Evolutionary conservation across 2,113 vertebrate species (phyloP), one percentile per base, ranked within the genome.

Genomic region (Mustelus asterias): DNA sequence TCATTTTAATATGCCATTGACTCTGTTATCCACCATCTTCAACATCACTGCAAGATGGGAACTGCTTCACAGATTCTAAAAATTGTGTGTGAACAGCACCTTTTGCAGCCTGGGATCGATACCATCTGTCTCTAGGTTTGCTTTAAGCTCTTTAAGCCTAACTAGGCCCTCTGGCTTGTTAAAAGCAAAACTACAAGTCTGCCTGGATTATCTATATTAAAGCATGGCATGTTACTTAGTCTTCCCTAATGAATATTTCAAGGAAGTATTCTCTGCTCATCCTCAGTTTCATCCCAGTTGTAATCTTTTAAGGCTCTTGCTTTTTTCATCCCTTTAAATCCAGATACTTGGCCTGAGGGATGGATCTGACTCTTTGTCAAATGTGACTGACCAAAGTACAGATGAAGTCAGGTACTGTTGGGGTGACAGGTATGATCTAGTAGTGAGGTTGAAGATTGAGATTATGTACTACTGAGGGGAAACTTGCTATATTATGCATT

Each of bases 41-140:
- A 88, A 10, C 22, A 88, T 54, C 16, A 54, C 20, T 24, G 44
- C 22, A 88, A 85, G 26, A 88, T 24, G 26, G 44, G 22, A 88
- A 88, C 44, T 88, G 85, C 85, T 54, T 88, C 22, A 24, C 44
- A 24, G 41, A 88, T 88, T 88, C 85, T 88, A 54, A 54, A 54
- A 54, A 29, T 54, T 54, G 41, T 88, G 85, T 26, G 44, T 76
- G 72, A 76, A 88, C 26, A 20, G 24, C 85, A 88, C 85, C 24
- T 22, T 26, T 48, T 54, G 85, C 41, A 88, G 41, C 44, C 85
- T 88, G 41, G 22, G 44, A 29, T 88, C 7, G 85, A 88, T 26
- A 26, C 85, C 85, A 88, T 88, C 85, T 88, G 85, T 88, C 85
- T 29, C 85, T 41, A 29, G 85, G 85, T 88, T 88, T 54, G 44